Conservation (phyloP, 2,888 invertebrate genomes). For the Standfussiana lucernea region DNA sequence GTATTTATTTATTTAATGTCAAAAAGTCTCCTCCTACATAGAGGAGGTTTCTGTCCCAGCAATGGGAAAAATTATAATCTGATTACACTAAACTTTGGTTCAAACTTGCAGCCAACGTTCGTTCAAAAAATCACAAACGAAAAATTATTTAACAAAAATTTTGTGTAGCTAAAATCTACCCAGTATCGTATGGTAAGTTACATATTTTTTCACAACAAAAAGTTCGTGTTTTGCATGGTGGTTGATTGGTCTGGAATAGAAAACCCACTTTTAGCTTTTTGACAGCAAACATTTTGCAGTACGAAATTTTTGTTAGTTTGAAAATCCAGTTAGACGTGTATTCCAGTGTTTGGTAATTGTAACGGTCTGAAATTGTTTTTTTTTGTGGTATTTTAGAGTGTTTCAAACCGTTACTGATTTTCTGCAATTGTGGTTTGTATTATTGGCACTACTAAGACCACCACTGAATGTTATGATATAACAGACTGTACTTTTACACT, state of each 20-base stretch:
- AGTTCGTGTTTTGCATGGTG: neutral
- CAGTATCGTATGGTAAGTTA: neutral
- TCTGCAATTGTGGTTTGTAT: neutral
- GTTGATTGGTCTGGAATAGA: slow-evolving; percentile 31
- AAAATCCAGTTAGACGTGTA: slow-evolving; percentile 4
- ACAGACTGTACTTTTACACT: too few relatives aligned
- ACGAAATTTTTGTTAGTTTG: slow-evolving; percentile 40
- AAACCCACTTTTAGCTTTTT: slow-evolving; percentile 53
- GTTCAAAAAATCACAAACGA: neutral
- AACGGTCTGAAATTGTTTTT: neutral
- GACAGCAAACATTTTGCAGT: slow-evolving; percentile 43
- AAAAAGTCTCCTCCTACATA: neutral
- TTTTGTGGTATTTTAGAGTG: neutral
- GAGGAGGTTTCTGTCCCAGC: neutral
- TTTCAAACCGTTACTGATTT: neutral
- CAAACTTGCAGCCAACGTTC: neutral
- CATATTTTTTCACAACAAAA: slow-evolving; percentile 17
- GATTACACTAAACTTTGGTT: neutral
- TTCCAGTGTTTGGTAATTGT: slow-evolving; percentile 9
- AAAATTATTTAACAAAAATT: neutral
- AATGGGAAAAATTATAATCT: neutral
- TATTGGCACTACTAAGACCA: neutral
- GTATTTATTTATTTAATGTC: neutral
- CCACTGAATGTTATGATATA: too few relatives aligned
- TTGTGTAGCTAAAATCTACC: neutral